Evolutionary conservation across 2,888 invertebrate species (phyloP).

Genomic region (Phrixothrix hirtus): DNA sequence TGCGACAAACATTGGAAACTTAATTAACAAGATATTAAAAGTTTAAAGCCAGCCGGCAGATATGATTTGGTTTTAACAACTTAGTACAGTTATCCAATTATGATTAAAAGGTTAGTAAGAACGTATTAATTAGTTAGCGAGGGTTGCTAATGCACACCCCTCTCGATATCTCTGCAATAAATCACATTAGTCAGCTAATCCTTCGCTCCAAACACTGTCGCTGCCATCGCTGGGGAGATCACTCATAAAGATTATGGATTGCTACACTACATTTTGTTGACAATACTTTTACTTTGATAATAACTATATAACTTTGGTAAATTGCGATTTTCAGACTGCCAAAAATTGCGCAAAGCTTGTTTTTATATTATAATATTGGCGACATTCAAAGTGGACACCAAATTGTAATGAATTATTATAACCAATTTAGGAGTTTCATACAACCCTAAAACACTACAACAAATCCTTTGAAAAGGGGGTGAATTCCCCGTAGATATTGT

Average conservation of each 20-base stretch:
- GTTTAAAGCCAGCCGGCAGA: conserved; percentile 48
- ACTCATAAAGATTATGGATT: conserved; percentile 37
- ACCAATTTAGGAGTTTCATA: conserved; percentile 13
- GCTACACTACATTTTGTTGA: conserved; percentile 21
- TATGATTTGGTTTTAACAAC: conserved; percentile 49
- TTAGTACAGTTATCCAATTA: conserved; percentile 57
- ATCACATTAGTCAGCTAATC: conserved; percentile 56
- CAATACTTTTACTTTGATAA: conserved; percentile 8
- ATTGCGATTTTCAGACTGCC: neutral
- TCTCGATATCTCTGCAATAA: conserved; percentile 53
- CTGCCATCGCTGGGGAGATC: conserved; percentile 35
- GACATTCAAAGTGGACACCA: too few species aligned
- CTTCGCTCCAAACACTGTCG: conserved; percentile 45
- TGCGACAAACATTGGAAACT: conserved; percentile 45
- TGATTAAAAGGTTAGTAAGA: conserved; percentile 59
- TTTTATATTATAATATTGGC: too few species aligned
- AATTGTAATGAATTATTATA: conserved; percentile 9
- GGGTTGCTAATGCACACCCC: conserved; percentile 47
- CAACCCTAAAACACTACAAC: conserved; percentile 39
- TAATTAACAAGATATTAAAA: conserved; percentile 55
- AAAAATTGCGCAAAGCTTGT: neutral
- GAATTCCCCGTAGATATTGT: conserved; percentile 43
- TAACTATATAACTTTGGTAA: neutral
- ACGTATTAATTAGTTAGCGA: conserved; percentile 56
- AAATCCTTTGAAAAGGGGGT: conserved; percentile 43